These are phyloP conservation scores for Aphaenogaster rudis DNA, from an alignment of 1,140 invertebrate genomes.

Conservation along the genomic window DNA sequence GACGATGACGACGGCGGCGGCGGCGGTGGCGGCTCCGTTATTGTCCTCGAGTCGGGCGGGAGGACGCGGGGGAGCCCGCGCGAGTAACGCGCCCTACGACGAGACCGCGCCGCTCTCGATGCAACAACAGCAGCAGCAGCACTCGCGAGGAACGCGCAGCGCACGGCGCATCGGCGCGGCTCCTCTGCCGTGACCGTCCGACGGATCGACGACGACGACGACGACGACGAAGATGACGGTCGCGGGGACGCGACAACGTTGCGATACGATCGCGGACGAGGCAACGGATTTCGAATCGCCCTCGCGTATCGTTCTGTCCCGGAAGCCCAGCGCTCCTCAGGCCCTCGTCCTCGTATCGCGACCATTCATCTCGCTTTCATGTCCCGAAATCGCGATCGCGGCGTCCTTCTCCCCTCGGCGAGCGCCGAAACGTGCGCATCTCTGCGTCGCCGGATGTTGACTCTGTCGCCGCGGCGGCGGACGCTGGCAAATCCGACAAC, in stretches of 20 bases:
- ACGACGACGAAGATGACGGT: background rate
- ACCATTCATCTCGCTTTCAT: constrained; percentile 76
- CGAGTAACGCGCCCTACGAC: constrained; percentile 18
- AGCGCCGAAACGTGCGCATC: constrained; percentile 77
- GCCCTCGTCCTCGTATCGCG: constrained; percentile 56
- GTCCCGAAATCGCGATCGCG: constrained; percentile 73
- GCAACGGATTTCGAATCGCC: constrained; percentile 66
- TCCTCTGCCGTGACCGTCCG: background rate
- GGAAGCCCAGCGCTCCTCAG: constrained; percentile 70
- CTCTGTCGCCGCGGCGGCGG: constrained; percentile 72
- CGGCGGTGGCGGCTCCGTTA: background rate
- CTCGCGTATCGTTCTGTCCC: constrained; percentile 57
- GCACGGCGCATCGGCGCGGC: constrained; percentile 20
- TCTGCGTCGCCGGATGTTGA: constrained; percentile 79
- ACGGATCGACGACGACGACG: background rate
- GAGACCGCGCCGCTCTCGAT: constrained; percentile 6
- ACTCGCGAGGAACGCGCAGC: constrained; percentile 20
- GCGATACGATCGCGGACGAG: constrained; percentile 28
- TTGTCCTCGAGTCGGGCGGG: background rate
- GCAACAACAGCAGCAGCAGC: background rate
- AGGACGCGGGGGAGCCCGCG: background rate
- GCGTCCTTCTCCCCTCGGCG: constrained; percentile 71
- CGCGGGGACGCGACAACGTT: background rate
- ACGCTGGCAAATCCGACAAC: constrained; percentile 48
- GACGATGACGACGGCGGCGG: background rate